Conservation (phyloP, 2,888 invertebrate species). For the Lydus trimaculatus region DNA sequence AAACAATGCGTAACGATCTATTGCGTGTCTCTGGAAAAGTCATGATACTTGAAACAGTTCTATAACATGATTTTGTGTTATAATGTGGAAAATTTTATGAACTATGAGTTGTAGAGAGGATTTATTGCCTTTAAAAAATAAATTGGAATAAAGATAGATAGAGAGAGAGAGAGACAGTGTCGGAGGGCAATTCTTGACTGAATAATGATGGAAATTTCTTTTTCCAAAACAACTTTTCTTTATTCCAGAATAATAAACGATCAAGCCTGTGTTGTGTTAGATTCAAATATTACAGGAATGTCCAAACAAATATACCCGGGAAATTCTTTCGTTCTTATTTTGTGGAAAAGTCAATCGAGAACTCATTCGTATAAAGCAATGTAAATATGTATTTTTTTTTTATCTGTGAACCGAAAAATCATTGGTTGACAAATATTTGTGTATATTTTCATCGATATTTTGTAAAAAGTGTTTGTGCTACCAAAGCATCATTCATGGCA, state of each 20-base stretch:
- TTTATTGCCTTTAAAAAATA: background rate
- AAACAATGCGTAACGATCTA: background rate
- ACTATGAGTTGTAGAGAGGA: background rate
- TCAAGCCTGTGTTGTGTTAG: background rate
- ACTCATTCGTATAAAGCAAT: background rate
- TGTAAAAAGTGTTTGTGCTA: background rate
- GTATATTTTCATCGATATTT: background rate
- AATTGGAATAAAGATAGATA: no score
- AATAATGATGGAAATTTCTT: background rate
- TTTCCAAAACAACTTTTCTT: background rate
- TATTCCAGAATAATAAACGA: background rate
- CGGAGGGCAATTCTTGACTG: background rate
- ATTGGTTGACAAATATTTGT: background rate
- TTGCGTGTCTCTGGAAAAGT: background rate
- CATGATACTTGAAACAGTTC: background rate
- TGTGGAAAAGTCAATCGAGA: background rate
- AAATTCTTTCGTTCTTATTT: background rate
- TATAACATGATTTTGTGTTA: background rate
- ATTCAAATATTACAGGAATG: background rate
- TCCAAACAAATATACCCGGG: background rate
- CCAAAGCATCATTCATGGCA: no score
- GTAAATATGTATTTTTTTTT: background rate
- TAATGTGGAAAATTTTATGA: background rate
- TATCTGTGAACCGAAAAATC: background rate
- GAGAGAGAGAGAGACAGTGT: background rate